phyloP scores from a whole-genome alignment of 37 sponge, comb jelly and placozoan species.

The Eunapius fragilis region DNA sequence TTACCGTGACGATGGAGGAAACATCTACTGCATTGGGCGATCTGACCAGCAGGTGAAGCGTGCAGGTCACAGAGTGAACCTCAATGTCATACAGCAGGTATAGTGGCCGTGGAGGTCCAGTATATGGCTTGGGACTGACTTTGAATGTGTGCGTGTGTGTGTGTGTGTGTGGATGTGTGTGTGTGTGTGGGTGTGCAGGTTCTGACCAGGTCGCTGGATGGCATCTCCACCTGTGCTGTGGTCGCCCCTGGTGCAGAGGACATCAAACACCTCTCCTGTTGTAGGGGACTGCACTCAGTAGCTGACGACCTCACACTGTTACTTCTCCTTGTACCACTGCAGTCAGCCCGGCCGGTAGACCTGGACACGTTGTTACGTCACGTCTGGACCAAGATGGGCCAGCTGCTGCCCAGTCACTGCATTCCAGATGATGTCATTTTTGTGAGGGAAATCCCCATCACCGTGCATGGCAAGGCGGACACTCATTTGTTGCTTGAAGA shows the following conservation, averaged over 20 bases:
- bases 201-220: constrained; percentile 7
- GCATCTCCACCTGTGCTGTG: constrained; percentile 11
- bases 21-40: constrained; percentile 66
- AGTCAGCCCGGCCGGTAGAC: not conserved
- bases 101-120: not conserved
- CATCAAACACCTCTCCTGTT: not conserved
- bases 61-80: constrained; percentile 70
- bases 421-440: constrained; percentile 56
- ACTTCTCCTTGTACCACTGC: not conserved
- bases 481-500: not conserved
- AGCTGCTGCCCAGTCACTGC: constrained; percentile 30
- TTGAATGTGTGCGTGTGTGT: not conserved
- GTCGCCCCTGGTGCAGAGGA: not conserved
- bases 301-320: not conserved
- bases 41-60: constrained; percentile 86
- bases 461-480: constrained; percentile 57
- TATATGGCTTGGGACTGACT: not conserved
- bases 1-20: constrained; percentile 21
- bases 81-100: constrained; percentile 78
- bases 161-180: not conserved
- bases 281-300: not conserved
- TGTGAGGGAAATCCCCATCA: constrained; percentile 58
- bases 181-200: not conserved
- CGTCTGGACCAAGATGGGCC: constrained; percentile 7
- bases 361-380: not conserved